Percentiles rank a stretch among this genome's conserved stretches.
These are phyloP conservation scores for Protosalanx chinensis DNA, from an alignment of 2,797 vertebrate species.

Conservation along the genomic window DNA sequence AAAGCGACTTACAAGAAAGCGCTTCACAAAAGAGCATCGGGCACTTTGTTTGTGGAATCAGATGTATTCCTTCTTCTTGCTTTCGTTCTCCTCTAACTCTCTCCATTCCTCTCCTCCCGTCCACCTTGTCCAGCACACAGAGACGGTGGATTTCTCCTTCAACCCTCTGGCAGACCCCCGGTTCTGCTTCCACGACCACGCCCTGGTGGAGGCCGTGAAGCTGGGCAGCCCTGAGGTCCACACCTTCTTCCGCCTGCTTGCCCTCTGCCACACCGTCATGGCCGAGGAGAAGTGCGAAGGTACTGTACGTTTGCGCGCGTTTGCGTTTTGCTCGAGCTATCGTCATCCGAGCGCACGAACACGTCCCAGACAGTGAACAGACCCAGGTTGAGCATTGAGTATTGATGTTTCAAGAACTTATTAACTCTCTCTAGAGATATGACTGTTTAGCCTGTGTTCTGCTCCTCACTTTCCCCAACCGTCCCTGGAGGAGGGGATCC, in stretches of 20 bases:
- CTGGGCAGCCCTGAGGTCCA: conserved; percentile 70
- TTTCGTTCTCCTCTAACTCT: not conserved
- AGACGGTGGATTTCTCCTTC: conserved; percentile 87
- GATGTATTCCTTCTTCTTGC: not conserved
- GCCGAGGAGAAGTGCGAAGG: conserved; percentile 76
- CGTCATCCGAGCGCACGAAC: too few species aligned
- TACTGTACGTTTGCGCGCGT: not conserved
- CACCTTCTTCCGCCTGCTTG: conserved; percentile 87
- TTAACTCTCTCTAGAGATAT: too few species aligned
- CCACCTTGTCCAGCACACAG: conserved; percentile 67
- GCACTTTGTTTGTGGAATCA: not conserved
- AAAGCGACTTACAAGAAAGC: too few species aligned
- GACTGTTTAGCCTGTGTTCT: too few species aligned
- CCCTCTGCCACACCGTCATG: conserved; percentile 94
- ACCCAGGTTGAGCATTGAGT: too few species aligned
- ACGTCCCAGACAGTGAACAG: too few species aligned
- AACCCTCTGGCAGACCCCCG: conserved; percentile 83
- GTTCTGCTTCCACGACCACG: conserved; percentile 86
- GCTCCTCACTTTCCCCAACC: too few species aligned
- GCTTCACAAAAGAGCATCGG: too few species aligned
- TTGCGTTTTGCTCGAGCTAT: not conserved
- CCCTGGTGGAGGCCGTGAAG: conserved; percentile 85
- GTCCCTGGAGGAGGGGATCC: too few species aligned
- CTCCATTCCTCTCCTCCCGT: not conserved
- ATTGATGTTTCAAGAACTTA: too few species aligned